Evolutionary conservation across 2,888 invertebrate species (phyloP).

Genomic region (Harmothoe impar): DNA sequence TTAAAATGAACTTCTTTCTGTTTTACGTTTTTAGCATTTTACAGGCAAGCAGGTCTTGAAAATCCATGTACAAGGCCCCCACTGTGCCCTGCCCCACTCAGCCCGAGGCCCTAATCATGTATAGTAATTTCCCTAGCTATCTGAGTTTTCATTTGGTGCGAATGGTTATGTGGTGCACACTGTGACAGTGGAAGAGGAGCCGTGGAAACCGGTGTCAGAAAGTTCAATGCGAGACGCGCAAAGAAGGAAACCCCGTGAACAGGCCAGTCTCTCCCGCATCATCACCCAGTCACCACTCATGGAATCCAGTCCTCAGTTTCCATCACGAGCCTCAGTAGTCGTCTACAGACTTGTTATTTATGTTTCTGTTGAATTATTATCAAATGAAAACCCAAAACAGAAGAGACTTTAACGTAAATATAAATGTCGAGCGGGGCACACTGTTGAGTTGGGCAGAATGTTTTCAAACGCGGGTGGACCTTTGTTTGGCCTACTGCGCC

Average conservation of each 20-base stretch:
- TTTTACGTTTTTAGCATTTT: conserved; percentile 20
- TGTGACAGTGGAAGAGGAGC: background rate
- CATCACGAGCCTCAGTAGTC: background rate
- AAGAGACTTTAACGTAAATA: background rate
- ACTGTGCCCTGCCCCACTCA: background rate
- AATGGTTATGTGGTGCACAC: conserved; percentile 8
- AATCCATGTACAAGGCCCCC: conserved; percentile 41
- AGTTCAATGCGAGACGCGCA: background rate
- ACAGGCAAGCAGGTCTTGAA: conserved; percentile 57
- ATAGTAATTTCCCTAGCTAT: conserved; percentile 27
- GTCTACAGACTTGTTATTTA: background rate
- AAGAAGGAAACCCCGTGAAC: background rate
- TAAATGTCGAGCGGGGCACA: background rate
- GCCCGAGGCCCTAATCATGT: background rate
- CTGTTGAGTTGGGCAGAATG: conserved; percentile 58
- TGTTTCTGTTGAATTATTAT: background rate
- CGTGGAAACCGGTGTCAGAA: background rate
- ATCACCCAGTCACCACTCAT: background rate
- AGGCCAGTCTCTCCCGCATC: background rate
- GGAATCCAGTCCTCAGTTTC: background rate
- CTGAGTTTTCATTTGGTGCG: conserved; percentile 55
- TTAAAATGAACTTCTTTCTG: background rate
- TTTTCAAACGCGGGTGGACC: background rate
- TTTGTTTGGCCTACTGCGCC: background rate
- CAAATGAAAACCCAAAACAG: background rate